Conservation (phyloP, 1,140 invertebrate genomes). For the Cydia strobilella region DNA sequence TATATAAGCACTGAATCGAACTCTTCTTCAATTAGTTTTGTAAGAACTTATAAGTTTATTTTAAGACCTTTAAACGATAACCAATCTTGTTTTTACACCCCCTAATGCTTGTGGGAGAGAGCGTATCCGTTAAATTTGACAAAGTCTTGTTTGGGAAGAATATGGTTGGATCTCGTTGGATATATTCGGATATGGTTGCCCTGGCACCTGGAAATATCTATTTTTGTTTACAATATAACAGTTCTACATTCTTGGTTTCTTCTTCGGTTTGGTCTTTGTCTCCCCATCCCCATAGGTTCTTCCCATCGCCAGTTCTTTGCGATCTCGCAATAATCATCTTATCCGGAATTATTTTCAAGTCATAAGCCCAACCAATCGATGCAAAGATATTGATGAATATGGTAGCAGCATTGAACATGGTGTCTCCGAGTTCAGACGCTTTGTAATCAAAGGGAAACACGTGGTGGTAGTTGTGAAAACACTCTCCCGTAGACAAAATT, state of each 20-base stretch:
- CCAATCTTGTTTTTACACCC: neutral
- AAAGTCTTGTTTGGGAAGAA: too few species aligned
- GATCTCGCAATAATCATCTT: conserved; percentile 67
- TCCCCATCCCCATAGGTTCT: conserved; percentile 39
- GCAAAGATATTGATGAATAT: conserved; percentile 78
- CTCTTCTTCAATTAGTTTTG: neutral
- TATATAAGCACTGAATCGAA: too few species aligned
- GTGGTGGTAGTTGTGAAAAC: conserved; percentile 88
- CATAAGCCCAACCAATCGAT: conserved; percentile 78
- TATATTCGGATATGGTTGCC: neutral
- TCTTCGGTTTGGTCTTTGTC: conserved; percentile 36
- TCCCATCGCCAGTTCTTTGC: conserved; percentile 81
- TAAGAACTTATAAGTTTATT: neutral
- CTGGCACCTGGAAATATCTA: neutral
- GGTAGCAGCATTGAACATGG: conserved; percentile 72
- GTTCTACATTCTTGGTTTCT: conserved; percentile 35
- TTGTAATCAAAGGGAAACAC: conserved; percentile 89
- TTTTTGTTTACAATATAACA: conserved; percentile 24
- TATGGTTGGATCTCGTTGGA: too few species aligned
- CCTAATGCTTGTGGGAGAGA: neutral
- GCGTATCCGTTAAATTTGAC: neutral
- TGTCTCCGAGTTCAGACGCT: conserved; percentile 82
- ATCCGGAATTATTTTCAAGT: conserved; percentile 71
- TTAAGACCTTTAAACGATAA: neutral
- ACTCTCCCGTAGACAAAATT: conserved; percentile 34